These are phyloP conservation scores for Tipula confusa DNA, from an alignment of 2,888 invertebrate species.

Conservation along the genomic window DNA sequence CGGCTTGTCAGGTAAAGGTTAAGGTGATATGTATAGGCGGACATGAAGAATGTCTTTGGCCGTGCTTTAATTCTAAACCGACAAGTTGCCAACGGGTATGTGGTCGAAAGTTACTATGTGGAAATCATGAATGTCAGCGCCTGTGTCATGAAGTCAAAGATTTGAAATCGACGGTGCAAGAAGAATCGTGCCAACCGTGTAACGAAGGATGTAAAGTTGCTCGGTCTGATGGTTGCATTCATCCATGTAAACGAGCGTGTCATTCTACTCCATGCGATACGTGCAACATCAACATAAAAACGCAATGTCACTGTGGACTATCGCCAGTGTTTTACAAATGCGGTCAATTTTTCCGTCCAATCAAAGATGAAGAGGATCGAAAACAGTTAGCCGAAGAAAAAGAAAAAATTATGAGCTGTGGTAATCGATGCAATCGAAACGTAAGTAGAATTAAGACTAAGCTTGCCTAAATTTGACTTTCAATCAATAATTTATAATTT, in stretches of 20 bases:
- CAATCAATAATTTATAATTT: constrained; percentile 32
- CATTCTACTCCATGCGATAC: constrained; percentile 71
- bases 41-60: constrained; percentile 64
- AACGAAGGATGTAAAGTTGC: constrained; percentile 57
- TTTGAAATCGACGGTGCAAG: constrained; percentile 47
- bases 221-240: constrained; percentile 69
- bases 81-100: constrained; percentile 78
- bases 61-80: constrained; percentile 65
- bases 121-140: constrained; percentile 69
- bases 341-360: constrained; percentile 57
- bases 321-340: constrained; percentile 73
- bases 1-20: constrained; percentile 66
- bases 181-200: constrained; percentile 57
- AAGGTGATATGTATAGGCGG: constrained; percentile 67
- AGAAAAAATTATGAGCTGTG: constrained; percentile 55
- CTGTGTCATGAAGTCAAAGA: constrained; percentile 66
- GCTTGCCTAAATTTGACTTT: neutral
- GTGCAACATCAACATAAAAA: constrained; percentile 64
- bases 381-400: constrained; percentile 42
- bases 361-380: constrained; percentile 49
- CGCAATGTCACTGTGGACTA: constrained; percentile 78
- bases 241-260: constrained; percentile 66
- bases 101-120: constrained; percentile 65
- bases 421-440: constrained; percentile 80
- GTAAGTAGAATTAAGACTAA: constrained; percentile 51